A percentile compares a stretch with the other conserved stretches of the same genome.
These are phyloP conservation scores for Drosophila murphyi DNA, from an alignment of 1,140 invertebrate species.

Conservation along the genomic window DNA sequence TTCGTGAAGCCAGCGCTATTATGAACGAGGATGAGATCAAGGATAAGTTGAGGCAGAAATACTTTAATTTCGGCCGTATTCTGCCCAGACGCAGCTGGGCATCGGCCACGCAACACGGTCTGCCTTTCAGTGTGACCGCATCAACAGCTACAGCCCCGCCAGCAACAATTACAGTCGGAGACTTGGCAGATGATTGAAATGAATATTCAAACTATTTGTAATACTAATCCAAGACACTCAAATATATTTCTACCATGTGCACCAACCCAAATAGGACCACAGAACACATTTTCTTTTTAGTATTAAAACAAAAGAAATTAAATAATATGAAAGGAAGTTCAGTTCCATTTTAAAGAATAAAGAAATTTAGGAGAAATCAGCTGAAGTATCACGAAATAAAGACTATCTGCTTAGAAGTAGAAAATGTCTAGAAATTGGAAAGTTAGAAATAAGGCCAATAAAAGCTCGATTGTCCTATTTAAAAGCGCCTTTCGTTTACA, in stretches of 20 bases:
- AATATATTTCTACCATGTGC: conserved; percentile 22
- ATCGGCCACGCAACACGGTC: conserved; percentile 74
- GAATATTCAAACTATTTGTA: neutral
- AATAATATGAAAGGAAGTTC: neutral
- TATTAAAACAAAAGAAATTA: neutral
- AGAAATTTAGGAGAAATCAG: too few species aligned
- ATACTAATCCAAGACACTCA: conserved; percentile 7
- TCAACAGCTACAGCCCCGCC: conserved; percentile 44
- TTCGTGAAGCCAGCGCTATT: conserved; percentile 79
- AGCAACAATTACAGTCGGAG: conserved; percentile 50
- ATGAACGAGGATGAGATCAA: conserved; percentile 84
- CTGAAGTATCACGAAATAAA: too few species aligned
- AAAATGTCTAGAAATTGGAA: too few species aligned
- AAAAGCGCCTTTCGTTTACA: neutral
- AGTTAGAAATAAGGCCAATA: too few species aligned
- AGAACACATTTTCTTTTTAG: neutral
- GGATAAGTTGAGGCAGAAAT: conserved; percentile 79
- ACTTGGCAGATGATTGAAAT: conserved; percentile 70
- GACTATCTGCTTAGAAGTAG: too few species aligned
- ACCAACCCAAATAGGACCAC: conserved; percentile 8
- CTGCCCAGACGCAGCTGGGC: conserved; percentile 79
- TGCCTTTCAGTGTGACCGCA: conserved; percentile 67
- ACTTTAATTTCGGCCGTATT: conserved; percentile 80
- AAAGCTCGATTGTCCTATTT: neutral
- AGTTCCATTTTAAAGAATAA: too few species aligned